Evolutionary conservation across 2,113 vertebrate species (phyloP).

Genomic region (Alaudala cheleensis): DNA sequence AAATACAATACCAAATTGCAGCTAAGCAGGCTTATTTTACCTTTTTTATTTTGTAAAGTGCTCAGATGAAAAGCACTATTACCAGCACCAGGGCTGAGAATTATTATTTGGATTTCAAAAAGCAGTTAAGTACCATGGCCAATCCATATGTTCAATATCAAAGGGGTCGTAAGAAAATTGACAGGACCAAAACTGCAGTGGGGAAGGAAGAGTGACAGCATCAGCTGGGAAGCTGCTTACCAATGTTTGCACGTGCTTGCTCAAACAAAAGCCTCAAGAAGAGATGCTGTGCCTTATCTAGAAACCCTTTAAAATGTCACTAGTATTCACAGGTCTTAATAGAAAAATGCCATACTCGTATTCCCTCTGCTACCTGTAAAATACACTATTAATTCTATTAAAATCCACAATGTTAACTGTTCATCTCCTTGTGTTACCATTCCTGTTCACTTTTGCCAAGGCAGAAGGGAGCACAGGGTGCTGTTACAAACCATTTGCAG

Average conservation of each 20-base stretch:
- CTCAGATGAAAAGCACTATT: not conserved
- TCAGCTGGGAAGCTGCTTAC: not conserved
- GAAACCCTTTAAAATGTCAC: not conserved
- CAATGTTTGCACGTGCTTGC: not conserved
- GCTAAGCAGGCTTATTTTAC: not conserved
- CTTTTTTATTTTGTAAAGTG: not conserved
- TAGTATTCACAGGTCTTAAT: not conserved
- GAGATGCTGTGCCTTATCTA: not conserved
- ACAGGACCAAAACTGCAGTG: not conserved
- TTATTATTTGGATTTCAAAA: not conserved
- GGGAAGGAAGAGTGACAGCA: not conserved
- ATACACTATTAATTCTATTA: not conserved
- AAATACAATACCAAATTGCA: not conserved
- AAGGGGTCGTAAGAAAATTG: not conserved
- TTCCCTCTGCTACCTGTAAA: not conserved
- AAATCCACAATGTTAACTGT: not conserved
- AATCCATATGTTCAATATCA: not conserved
- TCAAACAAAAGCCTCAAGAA: not conserved
- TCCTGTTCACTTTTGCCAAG: not conserved
- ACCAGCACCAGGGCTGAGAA: not conserved
- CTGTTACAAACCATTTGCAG: not conserved
- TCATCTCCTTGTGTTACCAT: not conserved
- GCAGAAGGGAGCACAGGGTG: not conserved
- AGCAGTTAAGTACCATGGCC: not conserved
- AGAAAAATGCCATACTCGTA: not conserved